phyloP scores from a whole-genome alignment of 2,888 invertebrate species.

The Epirrhoe alternata region DNA sequence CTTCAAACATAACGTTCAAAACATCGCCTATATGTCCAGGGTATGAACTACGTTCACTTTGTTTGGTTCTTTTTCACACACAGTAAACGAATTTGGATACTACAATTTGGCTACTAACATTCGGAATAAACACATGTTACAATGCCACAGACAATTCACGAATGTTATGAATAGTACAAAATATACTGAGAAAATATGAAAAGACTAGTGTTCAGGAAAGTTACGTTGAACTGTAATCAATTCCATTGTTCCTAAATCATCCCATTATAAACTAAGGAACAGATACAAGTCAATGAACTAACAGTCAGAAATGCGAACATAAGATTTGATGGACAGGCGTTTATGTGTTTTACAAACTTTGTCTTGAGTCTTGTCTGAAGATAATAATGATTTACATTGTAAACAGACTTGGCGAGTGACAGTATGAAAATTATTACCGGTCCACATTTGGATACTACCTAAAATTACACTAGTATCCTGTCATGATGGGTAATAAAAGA shows the following conservation, averaged over 20 bases:
- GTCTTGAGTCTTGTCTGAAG: constrained; percentile 14
- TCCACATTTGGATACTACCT: no score
- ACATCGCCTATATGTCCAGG: no score
- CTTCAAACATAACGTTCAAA: no score
- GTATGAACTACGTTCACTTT: no score
- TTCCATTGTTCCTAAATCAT: not conserved
- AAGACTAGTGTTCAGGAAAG: not conserved
- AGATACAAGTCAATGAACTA: constrained; percentile 21
- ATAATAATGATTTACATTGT: constrained; percentile 15
- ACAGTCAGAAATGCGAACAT: constrained; percentile 13
- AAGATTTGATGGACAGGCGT: constrained; percentile 11
- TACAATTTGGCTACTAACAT: no score
- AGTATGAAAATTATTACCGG: not conserved
- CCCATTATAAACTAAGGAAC: not conserved
- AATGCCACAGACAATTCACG: no score
- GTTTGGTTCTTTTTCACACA: no score
- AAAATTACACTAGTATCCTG: no score
- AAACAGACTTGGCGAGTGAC: constrained; percentile 3
- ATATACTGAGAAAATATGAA: not conserved
- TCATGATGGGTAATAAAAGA: no score
- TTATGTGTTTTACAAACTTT: constrained; percentile 24
- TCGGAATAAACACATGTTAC: no score
- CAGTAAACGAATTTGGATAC: no score
- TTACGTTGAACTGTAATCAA: not conserved
- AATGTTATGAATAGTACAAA: no score